phyloP scores from a whole-genome alignment of 2,888 invertebrate genomes.

The Eupithecia insigniata region DNA sequence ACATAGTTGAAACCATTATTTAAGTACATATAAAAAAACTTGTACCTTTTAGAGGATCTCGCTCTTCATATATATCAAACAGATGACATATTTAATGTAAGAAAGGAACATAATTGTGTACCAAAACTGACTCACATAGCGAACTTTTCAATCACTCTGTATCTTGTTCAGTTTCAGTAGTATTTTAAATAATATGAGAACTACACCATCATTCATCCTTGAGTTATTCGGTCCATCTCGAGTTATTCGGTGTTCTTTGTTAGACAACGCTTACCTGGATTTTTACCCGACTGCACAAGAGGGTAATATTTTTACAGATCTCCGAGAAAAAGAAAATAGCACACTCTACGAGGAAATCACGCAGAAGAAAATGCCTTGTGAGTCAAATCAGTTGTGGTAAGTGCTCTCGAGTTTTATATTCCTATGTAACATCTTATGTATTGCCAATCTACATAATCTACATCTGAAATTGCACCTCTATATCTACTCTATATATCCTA shows the following conservation, averaged over 20 bases:
- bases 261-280: background rate
- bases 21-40: too few relatives aligned
- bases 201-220: background rate
- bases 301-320: background rate
- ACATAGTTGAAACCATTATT: too few relatives aligned
- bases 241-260: background rate
- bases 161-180: background rate
- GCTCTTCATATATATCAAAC: too few relatives aligned
- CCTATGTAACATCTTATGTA: background rate
- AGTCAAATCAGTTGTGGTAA: background rate
- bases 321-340: background rate
- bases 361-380: background rate
- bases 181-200: background rate
- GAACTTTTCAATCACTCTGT: too few relatives aligned
- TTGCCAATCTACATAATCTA: slow-evolving; percentile 6
- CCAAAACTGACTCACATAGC: background rate
- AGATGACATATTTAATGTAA: too few relatives aligned
- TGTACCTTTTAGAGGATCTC: too few relatives aligned
- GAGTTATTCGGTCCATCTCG: too few relatives aligned
- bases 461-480: slow-evolving; percentile 11
- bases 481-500: slow-evolving; percentile 31
- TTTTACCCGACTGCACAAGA: background rate
- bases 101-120: too few relatives aligned
- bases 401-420: background rate
- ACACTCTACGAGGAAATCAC: background rate